Conservation (phyloP, 2,888 invertebrate species). For the Eucera pruinosa region DNA sequence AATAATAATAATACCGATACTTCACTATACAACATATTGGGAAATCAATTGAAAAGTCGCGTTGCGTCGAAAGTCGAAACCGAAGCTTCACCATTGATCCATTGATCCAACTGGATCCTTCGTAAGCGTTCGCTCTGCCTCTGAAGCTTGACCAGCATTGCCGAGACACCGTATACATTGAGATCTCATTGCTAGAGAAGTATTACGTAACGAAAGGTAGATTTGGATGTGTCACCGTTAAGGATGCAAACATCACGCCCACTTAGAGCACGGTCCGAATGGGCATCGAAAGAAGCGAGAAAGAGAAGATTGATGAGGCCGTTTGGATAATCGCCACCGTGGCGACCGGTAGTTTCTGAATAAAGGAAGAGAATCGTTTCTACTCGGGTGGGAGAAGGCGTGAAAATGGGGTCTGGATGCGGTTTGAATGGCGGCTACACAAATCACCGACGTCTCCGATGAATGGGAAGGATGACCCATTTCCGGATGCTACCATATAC, state of each 20-base stretch:
- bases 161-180: no score
- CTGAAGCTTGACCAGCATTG: no score
- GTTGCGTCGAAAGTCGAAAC: no score
- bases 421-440: conserved; percentile 26
- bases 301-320: conserved; percentile 52
- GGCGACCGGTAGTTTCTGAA: conserved; percentile 32
- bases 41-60: no score
- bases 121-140: no score
- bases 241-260: conserved; percentile 42
- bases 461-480: conserved; percentile 66
- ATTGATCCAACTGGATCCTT: no score
- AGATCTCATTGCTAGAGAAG: neutral
- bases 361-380: conserved; percentile 19
- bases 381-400: neutral
- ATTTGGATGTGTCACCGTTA: conserved; percentile 28
- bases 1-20: no score
- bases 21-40: no score
- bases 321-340: conserved; percentile 45
- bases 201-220: conserved; percentile 16
- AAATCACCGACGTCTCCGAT: conserved; percentile 38
- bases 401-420: conserved; percentile 37
- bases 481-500: conserved; percentile 65
- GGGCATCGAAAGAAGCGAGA: conserved; percentile 9
- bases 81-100: no score
- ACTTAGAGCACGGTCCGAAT: conserved; percentile 10